Evolutionary conservation across 2,113 vertebrate species (phyloP), one percentile per base, ranked within the genome.

Genomic region (Silurus asotus): DNA sequence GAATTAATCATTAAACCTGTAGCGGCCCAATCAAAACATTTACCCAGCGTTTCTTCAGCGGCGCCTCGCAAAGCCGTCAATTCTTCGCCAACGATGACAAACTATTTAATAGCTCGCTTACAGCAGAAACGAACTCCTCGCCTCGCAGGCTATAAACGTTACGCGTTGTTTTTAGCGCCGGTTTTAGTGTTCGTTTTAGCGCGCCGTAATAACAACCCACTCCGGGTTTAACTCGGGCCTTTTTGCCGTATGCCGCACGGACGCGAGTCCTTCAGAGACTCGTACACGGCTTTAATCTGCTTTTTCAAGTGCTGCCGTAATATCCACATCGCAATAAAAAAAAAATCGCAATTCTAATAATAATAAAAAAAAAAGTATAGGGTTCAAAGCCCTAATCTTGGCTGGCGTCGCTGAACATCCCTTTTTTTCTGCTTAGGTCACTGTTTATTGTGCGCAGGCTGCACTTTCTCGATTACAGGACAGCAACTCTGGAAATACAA

Each of bases 401-500:
- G 51, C 76, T 79, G 76, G 55, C 13, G 8, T 67, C 19, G 23
- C 13, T 23, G 14, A 80, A 23, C 28, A 28, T 75, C 19, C 13
- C 9, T 1, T 6, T 59, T 6, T 59, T 86, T 70, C 77, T 81
- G 84, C 77, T 86, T 58, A 58, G 77, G 76, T 86, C 76, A 61
- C 23, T 58, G 37, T 81, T 86, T 70, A 70, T 81, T 86, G 64
- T 86, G 84, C 65, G 17, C 76, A 81, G 51, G 23, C 37, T 53
- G 84, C 76, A 86, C 37, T 80, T 69, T 86, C 84, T 80, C 77
- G 23, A 80, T 79, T 86, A 67, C 28, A 81, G 64, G 62, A 86
- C 45, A 86, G 65, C 84, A 59, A 48, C 61, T 20, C 20, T 45
- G 19, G 49, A 81, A 62, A 76, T 65, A 45, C 48, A 37, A 53